Evolutionary conservation across 2,888 invertebrate genomes (phyloP).

Genomic region (Doris montereyensis): DNA sequence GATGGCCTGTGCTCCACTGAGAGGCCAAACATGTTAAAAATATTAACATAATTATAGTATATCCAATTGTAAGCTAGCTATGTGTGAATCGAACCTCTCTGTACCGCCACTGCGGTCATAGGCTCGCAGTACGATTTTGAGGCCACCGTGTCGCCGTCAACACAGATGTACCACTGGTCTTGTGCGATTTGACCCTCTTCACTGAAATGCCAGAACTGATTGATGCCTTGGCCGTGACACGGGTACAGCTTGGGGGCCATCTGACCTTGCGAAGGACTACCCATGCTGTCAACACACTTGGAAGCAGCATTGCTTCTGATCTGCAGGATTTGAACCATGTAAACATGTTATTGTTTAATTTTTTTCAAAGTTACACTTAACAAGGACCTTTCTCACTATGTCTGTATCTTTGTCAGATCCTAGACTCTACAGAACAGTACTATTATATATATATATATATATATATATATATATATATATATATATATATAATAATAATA

Average conservation of each 20-base stretch:
- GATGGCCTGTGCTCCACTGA: too few species aligned
- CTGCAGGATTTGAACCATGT: too few species aligned
- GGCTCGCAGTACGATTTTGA: background rate
- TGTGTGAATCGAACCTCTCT: constrained; percentile 31
- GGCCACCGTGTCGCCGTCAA: background rate
- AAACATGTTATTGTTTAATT: too few species aligned
- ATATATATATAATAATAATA: too few species aligned
- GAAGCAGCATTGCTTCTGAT: constrained; percentile 17
- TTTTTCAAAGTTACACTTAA: too few species aligned
- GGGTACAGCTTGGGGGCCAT: constrained; percentile 23
- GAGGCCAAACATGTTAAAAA: background rate
- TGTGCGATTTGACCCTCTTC: constrained; percentile 35
- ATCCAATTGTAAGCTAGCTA: too few species aligned
- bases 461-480: too few species aligned
- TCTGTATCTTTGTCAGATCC: too few species aligned
- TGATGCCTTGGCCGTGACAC: constrained; percentile 39
- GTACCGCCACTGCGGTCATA: constrained; percentile 21
- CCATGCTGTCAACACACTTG: constrained; percentile 43
- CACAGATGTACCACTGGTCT: constrained; percentile 33
- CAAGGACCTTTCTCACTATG: too few species aligned
- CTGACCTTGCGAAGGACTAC: background rate
- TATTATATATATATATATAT: too few species aligned
- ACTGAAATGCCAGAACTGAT: constrained; percentile 42
- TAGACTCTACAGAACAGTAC: too few species aligned
- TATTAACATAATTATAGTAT: too few species aligned